Evolutionary conservation across 2,888 invertebrate species (phyloP).

Genomic region (Myathropa florea): DNA sequence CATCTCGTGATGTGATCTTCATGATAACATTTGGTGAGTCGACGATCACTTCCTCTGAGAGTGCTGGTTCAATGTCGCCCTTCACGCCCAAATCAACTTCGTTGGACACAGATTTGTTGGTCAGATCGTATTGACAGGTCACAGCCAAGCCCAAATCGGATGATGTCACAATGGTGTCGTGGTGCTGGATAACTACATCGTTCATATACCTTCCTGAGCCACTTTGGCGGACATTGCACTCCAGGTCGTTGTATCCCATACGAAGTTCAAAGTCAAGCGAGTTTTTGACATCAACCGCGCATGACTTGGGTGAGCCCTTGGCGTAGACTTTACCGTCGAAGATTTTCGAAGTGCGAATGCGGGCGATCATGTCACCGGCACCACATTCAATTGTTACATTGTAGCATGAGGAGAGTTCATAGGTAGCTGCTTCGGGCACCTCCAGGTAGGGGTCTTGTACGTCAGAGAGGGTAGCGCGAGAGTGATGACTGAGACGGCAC

Average conservation of each 20-base stretch:
- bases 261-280: slow-evolving; percentile 94
- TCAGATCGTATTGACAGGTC: slow-evolving; percentile 95
- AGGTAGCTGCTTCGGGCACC: slow-evolving; percentile 94
- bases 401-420: slow-evolving; percentile 95
- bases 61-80: slow-evolving; percentile 91
- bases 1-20: slow-evolving; percentile 93
- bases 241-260: slow-evolving; percentile 95
- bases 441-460: slow-evolving; percentile 95
- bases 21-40: slow-evolving; percentile 97
- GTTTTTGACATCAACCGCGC: slow-evolving; percentile 93
- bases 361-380: slow-evolving; percentile 95
- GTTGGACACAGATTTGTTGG: slow-evolving; percentile 95
- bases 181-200: slow-evolving; percentile 96
- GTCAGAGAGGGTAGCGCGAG: slow-evolving; percentile 92
- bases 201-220: slow-evolving; percentile 92
- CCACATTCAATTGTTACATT: slow-evolving; percentile 96
- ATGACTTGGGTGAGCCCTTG: slow-evolving; percentile 95
- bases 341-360: slow-evolving; percentile 94
- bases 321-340: slow-evolving; percentile 97
- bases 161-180: slow-evolving; percentile 95
- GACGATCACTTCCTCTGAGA: slow-evolving; percentile 94
- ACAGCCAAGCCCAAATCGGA: slow-evolving; percentile 95
- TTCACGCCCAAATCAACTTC: slow-evolving; percentile 93
- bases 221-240: slow-evolving; percentile 95
- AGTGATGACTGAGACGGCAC: slow-evolving; percentile 95